Evolutionary conservation across 2,888 invertebrate genomes (phyloP).

Genomic region (Scaptomyza flava): DNA sequence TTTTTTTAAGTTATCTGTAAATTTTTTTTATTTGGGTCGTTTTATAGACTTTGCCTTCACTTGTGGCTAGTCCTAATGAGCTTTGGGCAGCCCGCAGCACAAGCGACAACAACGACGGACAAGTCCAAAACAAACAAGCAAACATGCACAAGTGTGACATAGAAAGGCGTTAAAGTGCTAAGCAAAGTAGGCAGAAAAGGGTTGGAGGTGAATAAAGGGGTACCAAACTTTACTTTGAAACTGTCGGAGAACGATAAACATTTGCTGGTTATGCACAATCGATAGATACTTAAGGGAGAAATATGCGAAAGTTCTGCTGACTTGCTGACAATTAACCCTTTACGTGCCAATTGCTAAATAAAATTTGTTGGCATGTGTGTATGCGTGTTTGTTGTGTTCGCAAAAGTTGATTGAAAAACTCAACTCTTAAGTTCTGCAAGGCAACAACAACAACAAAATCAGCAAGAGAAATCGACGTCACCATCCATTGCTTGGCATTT

Average conservation of each 20-base stretch:
- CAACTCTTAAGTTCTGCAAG: slow-evolving; percentile 5
- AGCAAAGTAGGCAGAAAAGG: slow-evolving; percentile 17
- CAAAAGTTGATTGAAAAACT: slow-evolving; percentile 54
- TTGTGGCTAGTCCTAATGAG: slow-evolving; percentile 36
- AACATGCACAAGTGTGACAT: slow-evolving; percentile 36
- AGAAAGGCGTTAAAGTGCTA: slow-evolving; percentile 66
- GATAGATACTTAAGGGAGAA: slow-evolving; percentile 44
- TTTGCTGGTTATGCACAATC: slow-evolving; percentile 72
- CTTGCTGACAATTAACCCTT: slow-evolving; percentile 72
- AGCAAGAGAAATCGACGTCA: slow-evolving; percentile 38
- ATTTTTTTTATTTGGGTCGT: slow-evolving; percentile 8
- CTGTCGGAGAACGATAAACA: slow-evolving; percentile 30
- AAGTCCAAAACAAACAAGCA: slow-evolving; percentile 52
- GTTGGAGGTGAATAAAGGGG: background rate
- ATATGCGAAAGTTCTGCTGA: slow-evolving; percentile 57
- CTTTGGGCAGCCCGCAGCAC: slow-evolving; percentile 53
- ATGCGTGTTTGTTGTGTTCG: slow-evolving; percentile 7
- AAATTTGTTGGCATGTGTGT: slow-evolving; percentile 42
- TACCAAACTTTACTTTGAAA: slow-evolving; percentile 1
- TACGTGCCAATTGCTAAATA: slow-evolving; percentile 74
- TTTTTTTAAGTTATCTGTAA: slow-evolving; percentile 8
- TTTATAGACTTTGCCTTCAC: background rate
- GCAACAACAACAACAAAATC: slow-evolving; percentile 46
- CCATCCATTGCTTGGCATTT: slow-evolving; percentile 38
- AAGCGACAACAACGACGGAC: slow-evolving; percentile 2